Conservation (phyloP, 2,888 invertebrate species). For the Drosophila prostipennis region DNA sequence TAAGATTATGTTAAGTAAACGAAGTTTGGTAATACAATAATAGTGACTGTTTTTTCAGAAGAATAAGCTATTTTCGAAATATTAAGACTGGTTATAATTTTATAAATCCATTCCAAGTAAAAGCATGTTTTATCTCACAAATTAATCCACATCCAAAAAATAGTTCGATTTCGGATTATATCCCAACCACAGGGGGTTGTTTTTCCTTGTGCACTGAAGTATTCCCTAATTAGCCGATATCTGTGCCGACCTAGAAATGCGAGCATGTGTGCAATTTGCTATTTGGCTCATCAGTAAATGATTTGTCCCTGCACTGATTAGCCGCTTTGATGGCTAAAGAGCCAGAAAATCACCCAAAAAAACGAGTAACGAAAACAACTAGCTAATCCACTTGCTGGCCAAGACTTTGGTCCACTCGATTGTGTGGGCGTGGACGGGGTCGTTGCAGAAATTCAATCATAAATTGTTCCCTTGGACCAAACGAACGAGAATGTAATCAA, state of each 20-base stretch:
- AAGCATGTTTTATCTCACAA: too few relatives aligned
- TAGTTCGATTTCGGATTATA: neutral
- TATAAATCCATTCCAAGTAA: too few relatives aligned
- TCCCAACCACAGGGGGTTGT: slow-evolving; percentile 33
- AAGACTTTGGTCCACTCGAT: slow-evolving; percentile 26
- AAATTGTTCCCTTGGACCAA: slow-evolving; percentile 45
- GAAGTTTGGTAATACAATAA: too few relatives aligned
- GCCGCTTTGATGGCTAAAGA: slow-evolving; percentile 64
- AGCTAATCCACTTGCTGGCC: slow-evolving; percentile 32
- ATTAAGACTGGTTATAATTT: too few relatives aligned
- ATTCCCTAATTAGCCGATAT: slow-evolving; percentile 67
- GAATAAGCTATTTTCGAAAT: too few relatives aligned
- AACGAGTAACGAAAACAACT: slow-evolving; percentile 11
- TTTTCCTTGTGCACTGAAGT: slow-evolving; percentile 50
- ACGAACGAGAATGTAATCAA: slow-evolving; percentile 61
- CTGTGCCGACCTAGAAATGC: slow-evolving; percentile 51
- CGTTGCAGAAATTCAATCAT: slow-evolving; percentile 50
- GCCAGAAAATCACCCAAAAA: slow-evolving; percentile 52
- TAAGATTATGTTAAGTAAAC: too few relatives aligned
- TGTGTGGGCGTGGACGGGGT: slow-evolving; percentile 54
- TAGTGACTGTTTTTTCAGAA: too few relatives aligned
- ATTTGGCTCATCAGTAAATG: slow-evolving; percentile 56
- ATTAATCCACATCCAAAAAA: neutral
- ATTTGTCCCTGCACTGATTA: slow-evolving; percentile 77
- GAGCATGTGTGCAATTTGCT: slow-evolving; percentile 75